Conservation (phyloP, 2,113 vertebrate species). For the Equus quagga region DNA sequence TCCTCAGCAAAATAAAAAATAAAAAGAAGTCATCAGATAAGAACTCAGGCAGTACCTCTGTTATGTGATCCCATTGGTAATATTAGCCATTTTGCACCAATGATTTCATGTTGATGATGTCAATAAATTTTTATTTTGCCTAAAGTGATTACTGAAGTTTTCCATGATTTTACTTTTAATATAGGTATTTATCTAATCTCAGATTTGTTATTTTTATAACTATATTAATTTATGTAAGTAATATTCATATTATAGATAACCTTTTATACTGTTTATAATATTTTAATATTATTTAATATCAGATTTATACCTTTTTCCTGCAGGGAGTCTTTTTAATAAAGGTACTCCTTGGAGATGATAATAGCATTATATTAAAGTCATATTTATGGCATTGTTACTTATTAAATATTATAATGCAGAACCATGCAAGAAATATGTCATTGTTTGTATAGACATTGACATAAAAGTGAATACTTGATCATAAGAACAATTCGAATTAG, state of each 20-base stretch:
- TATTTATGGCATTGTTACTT: not conserved
- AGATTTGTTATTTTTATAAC: slow-evolving; percentile 31
- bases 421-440: not conserved
- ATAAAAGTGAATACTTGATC: slow-evolving; percentile 67
- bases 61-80: not conserved
- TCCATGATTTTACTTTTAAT: not conserved
- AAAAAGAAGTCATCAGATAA: not conserved
- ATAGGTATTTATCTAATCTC: not conserved
- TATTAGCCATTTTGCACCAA: not conserved
- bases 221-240: not conserved
- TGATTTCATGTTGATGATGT: not conserved
- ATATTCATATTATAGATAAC: not conserved
- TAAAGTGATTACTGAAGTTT: not conserved
- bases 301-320: slow-evolving; percentile 23
- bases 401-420: not conserved
- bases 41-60: not conserved
- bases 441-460: slow-evolving; percentile 49
- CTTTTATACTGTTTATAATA: not conserved
- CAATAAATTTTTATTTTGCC: not conserved
- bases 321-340: slow-evolving; percentile 28
- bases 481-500: not conserved
- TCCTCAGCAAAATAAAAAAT: not conserved
- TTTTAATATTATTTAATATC: not conserved
- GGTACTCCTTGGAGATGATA: not conserved
- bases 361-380: not conserved